phyloP scores from a whole-genome alignment of 2,888 invertebrate genomes.

The Eustalomyia histrio region DNA sequence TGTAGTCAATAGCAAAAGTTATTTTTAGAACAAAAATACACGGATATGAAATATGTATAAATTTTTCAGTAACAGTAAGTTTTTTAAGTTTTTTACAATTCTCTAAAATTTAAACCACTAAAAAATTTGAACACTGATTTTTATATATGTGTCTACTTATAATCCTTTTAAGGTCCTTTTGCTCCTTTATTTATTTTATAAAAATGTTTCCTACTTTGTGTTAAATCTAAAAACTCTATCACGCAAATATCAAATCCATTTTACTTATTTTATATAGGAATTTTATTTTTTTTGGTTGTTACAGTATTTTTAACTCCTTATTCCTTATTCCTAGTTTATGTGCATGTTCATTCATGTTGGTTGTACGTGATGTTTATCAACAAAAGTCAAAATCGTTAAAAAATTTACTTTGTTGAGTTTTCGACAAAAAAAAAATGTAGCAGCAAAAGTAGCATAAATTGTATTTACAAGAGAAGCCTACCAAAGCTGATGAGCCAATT shows the following conservation, averaged over 20 bases:
- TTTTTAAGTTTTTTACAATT: too few relatives aligned
- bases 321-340: background rate
- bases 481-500: too few relatives aligned
- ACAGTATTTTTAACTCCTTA: slow-evolving; percentile 1
- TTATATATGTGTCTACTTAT: background rate
- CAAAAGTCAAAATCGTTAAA: slow-evolving; percentile 43
- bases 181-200: background rate
- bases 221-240: slow-evolving; percentile 39
- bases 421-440: background rate
- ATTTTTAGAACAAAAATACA: too few relatives aligned
- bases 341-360: slow-evolving; percentile 32
- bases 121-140: too few relatives aligned
- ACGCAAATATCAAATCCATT: slow-evolving; percentile 62
- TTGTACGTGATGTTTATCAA: slow-evolving; percentile 63
- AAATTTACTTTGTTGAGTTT: slow-evolving; percentile 29
- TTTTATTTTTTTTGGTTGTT: slow-evolving; percentile 44
- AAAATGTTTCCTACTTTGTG: background rate
- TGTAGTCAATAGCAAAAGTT: too few relatives aligned
- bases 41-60: too few relatives aligned
- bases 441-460: slow-evolving; percentile 1
- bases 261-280: slow-evolving; percentile 36
- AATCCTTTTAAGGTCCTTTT: slow-evolving; percentile 8
- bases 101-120: too few relatives aligned
- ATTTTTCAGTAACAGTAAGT: too few relatives aligned
- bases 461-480: too few relatives aligned